Base-by-base conservation (phyloP, 2,113 vertebrate genomes). In the Sphyrna mokarran region DNA sequence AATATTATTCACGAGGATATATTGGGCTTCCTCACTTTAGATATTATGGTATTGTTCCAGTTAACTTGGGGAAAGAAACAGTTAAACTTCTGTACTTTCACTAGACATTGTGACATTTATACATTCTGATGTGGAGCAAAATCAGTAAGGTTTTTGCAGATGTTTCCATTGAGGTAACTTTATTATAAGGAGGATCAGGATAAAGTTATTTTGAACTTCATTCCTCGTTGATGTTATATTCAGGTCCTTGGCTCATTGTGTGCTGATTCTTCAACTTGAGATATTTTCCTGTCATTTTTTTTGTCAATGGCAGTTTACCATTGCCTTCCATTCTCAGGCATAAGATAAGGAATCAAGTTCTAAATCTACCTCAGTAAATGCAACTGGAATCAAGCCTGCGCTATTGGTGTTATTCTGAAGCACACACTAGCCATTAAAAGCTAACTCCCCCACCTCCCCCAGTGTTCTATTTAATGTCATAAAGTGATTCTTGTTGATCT, bases 391-490 rank as follows among this genome's bases (percentile, higher is more conserved):
- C 33, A 23, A 33, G 33, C 72, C 9, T 23, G 26, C 26, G 29
- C 9, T 33, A 11, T 76, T 76, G 72, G 29, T 13, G 72, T n/a
- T 76, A 76, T 76, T 76, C 72, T 76, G 72, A 76, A 76, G 1
- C 72, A 33, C 9, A 33, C 72, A 76, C 23, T 72, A 33, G 8
- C 29, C 72, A n/a, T 33, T 76, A 33, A 76, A 26, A n/a, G n/a
- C 29, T 3, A 76, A 33, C 22, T 18, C 68, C 20, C 22, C 22
- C 3, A 54, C 48, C 48, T 3, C 43, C 22, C 22, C 69, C 26
- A 20, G 43, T 22, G n/a, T 95, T 95, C 20, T 70, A 95, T 95
- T 95, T 70, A 48, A 72, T 95, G 94, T 72, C 6, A 43, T 95
- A 40, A 94, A 94, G 43, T 94, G 26, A 29, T 90, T 68, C 37